Conservation (phyloP, 2,113 vertebrate species). For the Coptodon rendalli region DNA sequence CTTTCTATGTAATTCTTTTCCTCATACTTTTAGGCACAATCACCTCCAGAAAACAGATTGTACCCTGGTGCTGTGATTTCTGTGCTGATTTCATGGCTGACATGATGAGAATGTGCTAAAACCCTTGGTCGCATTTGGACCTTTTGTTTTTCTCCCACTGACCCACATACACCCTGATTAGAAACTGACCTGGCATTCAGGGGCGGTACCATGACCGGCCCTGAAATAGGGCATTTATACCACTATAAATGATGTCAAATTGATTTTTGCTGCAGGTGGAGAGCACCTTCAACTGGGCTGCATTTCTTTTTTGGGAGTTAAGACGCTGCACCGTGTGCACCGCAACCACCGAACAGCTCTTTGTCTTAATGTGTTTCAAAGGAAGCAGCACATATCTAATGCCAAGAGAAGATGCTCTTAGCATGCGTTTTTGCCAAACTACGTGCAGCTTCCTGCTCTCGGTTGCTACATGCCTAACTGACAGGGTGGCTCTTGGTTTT, state of each 20-base stretch:
- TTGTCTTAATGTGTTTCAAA: neutral
- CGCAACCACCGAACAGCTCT: neutral
- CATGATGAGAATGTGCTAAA: slow-evolving; percentile 61
- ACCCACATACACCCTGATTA: slow-evolving; percentile 63
- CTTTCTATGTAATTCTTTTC: neutral
- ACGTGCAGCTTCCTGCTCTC: slow-evolving; percentile 14
- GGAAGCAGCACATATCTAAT: neutral
- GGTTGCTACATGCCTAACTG: neutral
- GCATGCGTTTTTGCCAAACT: neutral
- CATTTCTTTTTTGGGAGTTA: neutral
- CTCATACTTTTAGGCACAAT: neutral
- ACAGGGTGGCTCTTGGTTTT: neutral
- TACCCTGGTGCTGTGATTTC: neutral
- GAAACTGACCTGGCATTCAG: slow-evolving; percentile 48
- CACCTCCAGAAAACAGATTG: slow-evolving; percentile 14
- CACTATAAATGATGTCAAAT: slow-evolving; percentile 41
- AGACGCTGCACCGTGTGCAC: neutral
- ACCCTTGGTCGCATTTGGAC: slow-evolving; percentile 5
- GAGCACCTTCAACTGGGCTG: neutral
- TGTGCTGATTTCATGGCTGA: slow-evolving; percentile 19
- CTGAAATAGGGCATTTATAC: slow-evolving; percentile 49
- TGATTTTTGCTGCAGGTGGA: slow-evolving; percentile 18
- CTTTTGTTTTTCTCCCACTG: slow-evolving; percentile 60
- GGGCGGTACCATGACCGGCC: neutral
- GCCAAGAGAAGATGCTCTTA: neutral